phyloP scores from a whole-genome alignment of 2,797 vertebrate genomes.

The Vireo griseus region DNA sequence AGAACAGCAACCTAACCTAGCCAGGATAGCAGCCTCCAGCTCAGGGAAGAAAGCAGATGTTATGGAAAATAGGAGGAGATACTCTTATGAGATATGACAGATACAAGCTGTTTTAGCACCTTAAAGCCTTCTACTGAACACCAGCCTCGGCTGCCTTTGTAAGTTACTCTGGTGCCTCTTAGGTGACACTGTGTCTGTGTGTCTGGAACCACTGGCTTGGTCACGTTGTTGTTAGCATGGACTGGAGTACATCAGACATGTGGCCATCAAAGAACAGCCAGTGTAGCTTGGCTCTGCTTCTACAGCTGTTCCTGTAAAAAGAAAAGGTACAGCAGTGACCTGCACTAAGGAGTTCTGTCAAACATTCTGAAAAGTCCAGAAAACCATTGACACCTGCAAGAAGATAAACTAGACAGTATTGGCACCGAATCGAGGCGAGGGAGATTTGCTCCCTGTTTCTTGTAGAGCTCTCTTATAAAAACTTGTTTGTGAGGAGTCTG shows the following conservation, averaged over 20 bases:
- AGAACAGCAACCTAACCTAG: background rate
- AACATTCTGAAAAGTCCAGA: background rate
- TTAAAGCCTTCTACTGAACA: background rate
- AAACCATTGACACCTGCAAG: background rate
- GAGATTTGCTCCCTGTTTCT: background rate
- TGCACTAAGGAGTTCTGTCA: background rate
- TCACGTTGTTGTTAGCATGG: background rate
- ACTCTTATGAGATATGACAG: background rate
- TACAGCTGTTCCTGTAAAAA: background rate
- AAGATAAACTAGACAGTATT: background rate
- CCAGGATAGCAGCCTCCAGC: background rate
- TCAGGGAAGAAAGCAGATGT: background rate
- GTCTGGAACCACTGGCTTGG: background rate
- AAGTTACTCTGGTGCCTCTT: background rate
- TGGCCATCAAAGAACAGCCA: background rate
- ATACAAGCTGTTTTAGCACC: background rate
- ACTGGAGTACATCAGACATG: background rate
- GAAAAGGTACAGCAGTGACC: background rate
- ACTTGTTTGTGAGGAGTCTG: background rate
- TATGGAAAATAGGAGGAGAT: background rate
- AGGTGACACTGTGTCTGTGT: background rate
- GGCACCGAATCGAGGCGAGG: background rate
- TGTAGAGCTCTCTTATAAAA: background rate
- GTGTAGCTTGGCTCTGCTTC: background rate
- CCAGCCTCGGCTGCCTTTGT: background rate